Base-by-base conservation (phyloP, 2,113 vertebrate species). In the Lampris megalopsis region DNA sequence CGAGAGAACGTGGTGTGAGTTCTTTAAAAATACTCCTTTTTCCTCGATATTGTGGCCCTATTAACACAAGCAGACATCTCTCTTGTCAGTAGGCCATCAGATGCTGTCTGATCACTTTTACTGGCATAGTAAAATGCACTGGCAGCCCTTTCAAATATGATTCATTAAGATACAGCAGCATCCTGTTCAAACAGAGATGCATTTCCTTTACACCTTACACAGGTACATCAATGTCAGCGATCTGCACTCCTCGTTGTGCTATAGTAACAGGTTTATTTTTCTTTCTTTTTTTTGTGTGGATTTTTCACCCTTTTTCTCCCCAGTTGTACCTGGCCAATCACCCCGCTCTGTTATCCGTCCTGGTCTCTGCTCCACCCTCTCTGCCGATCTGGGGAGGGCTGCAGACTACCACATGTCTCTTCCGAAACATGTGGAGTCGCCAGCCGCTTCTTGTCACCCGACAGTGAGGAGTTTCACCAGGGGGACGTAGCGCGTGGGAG, bases 11-110 rank as follows among this genome's bases (percentile, higher is more conserved):
- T 43, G 60, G 24, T 62, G 40, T 60, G 42, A 65, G 62, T 54
- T 53, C 79, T 85, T 57, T 62, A 82, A 78, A 69, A 57, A 24
- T 24, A 11, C 47, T 11, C 61, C 63, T 52, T n/a, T 38, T 66
- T 50, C 35, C 37, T 80, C 52, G 24, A 66, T 61, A 53, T 35
- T 9, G 50, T 50, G 60, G 50, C 24, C 65, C 10, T 2, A 54
- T 42, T 67, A 59, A 64, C 42, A 65, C 61, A 57, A 53, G 41
- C 61, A 38, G 62, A 42, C 60, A 56, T 57, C 36, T 56, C 36
- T 52, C 42, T 57, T 52, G 60, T 68, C 57, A 67, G 41, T 37
- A 53, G 64, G 45, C 52, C 37, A 53, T 54, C 9, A 47, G 57
- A 10, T 6, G 57, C 9, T 59, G 7, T 59, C 57, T 59, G 36